phyloP scores from a whole-genome alignment of 2,113 vertebrate species.

The Xenopus tropicalis region UCB_Xtro_10.0 CM004448.2:45639001-45639500 shows the following conservation, averaged over 20 bases:
- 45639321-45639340: background rate
- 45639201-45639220: slow-evolving; percentile 77
- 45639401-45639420: background rate
- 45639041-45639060: too few relatives aligned
- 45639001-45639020: too few relatives aligned
- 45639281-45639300: slow-evolving; percentile 89
- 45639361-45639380: background rate
- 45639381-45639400: background rate
- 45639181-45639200: slow-evolving; percentile 91
- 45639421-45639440: background rate
- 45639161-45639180: slow-evolving; percentile 54
- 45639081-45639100: too few relatives aligned
- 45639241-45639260: slow-evolving; percentile 96
- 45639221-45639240: slow-evolving; percentile 81
- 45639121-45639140: too few relatives aligned
- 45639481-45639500: background rate
- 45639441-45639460: background rate
- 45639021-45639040: too few relatives aligned
- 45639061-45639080: too few relatives aligned
- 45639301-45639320: slow-evolving; percentile 86
- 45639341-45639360: background rate
- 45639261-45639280: slow-evolving; percentile 97
- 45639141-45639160: too few relatives aligned
- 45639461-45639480: background rate
- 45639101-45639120: too few relatives aligned